phyloP scores from a whole-genome alignment of 2,113 vertebrate genomes.

The Physeter macrocephalus region DNA sequence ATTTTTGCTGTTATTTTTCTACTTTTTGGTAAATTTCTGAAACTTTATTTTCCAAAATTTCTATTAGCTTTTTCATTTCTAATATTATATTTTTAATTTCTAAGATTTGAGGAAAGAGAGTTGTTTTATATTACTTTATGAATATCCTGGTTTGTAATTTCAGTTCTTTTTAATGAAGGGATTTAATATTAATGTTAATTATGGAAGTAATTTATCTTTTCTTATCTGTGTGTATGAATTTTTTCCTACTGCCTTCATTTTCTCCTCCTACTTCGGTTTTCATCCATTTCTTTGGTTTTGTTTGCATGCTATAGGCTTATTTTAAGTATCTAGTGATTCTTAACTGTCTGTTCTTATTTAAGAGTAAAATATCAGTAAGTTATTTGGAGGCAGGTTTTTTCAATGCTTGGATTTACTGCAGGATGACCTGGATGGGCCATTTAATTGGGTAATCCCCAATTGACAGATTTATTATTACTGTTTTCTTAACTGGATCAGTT shows the following conservation, averaged over 20 bases:
- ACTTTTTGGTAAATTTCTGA: neutral
- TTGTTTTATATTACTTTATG: neutral
- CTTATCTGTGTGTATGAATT: neutral
- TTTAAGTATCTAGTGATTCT: neutral
- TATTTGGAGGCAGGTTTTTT: neutral
- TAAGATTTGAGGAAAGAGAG: neutral
- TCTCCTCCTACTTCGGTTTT: neutral
- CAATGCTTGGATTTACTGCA: neutral
- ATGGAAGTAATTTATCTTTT: neutral
- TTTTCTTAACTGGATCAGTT: neutral
- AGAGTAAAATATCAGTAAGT: neutral
- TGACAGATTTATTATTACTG: neutral
- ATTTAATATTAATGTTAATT: neutral
- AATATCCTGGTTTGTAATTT: neutral
- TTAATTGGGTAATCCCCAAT: neutral
- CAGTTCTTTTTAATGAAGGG: neutral
- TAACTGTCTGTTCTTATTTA: neutral
- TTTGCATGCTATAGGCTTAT: neutral
- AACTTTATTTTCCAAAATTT: conserved; percentile 1
- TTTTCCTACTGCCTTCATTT: neutral
- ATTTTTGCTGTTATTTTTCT: neutral
- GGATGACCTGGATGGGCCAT: neutral
- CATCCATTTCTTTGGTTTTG: neutral
- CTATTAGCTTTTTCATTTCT: neutral
- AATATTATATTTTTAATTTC: neutral